Base-by-base conservation (phyloP, 2,888 invertebrate species). In the Copidosoma aretas region DNA sequence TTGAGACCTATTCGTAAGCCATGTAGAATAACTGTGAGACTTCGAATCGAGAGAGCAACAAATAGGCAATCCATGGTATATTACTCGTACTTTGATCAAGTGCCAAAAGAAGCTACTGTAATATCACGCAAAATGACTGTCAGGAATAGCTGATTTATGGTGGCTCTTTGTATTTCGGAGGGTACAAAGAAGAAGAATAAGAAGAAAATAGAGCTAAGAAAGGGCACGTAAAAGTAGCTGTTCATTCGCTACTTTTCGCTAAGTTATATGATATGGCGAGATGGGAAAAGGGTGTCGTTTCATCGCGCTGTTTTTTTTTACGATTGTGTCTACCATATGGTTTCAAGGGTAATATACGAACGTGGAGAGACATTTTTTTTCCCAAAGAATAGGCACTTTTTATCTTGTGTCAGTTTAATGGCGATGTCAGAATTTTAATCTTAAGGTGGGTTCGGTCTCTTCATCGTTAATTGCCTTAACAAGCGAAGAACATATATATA, bases 81-180 rank as follows among this genome's bases (percentile, higher is more conserved):
- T 43, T 21, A 46, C 49, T 24, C 14, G 60, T 54, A 32, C 46
- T 54, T 60, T 60, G 49, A 60, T 60, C 60, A 39, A 24, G 43
- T n/a, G 60, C 56, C 60, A 60, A 56, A 15, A 39, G 54, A 39
- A 60, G 54, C 41, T 49, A 51, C 53, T 4, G 22, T 24, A 17
- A 19, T 2, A 12, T 22, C 10, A 15, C 10, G 19, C 21, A 32
- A 57, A 53, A 59, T 43, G 52, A 59, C 59, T 64, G 22, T 10
- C 64, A 39, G 54, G 54, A 22, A 54, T 51, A 32, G 52, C 46
- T 19, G 58, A 67, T 58, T 67, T 67, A 67, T 67, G 46, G 8
- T 32, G 8, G 62, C 57, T 59, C 60, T 56, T 32, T 32, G 32
- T 67, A 58, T 67, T 58, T 62, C 61, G 43, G 21, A 58, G 67